phyloP scores from a whole-genome alignment of 2,113 vertebrate genomes.

The Egretta garzetta region DNA sequence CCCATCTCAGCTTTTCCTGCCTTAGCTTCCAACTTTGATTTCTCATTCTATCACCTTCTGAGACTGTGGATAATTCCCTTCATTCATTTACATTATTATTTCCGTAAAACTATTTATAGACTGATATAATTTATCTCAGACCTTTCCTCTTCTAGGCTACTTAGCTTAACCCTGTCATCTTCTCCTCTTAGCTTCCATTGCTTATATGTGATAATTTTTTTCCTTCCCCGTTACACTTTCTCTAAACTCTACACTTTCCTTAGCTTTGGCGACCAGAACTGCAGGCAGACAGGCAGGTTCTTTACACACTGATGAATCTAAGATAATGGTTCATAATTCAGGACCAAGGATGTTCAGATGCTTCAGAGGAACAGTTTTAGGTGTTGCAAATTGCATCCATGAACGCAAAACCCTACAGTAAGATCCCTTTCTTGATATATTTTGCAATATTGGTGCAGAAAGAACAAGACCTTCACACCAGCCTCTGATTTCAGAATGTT shows the following conservation, averaged over 20 bases:
- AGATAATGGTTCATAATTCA: not conserved
- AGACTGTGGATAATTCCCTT: not conserved
- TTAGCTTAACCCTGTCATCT: not conserved
- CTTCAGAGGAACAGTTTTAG: not conserved
- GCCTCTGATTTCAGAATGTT: not conserved
- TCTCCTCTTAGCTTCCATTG: not conserved
- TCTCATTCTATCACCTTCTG: not conserved
- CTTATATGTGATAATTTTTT: not conserved
- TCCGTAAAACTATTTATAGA: not conserved
- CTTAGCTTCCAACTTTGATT: not conserved
- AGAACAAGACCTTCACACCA: not conserved
- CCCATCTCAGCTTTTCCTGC: not conserved
- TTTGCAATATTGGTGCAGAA: not conserved
- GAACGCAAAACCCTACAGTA: not conserved
- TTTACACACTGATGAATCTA: not conserved
- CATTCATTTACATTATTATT: constrained; percentile 13
- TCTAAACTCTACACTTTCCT: not conserved
- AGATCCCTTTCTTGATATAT: not conserved
- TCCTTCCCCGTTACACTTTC: not conserved
- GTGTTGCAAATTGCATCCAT: not conserved
- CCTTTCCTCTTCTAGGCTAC: not conserved
- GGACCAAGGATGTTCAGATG: not conserved
- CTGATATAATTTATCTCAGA: not conserved
- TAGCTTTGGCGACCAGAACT: not conserved
- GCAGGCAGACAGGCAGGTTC: not conserved